These are phyloP conservation scores for Anhinga rufa DNA, from an alignment of 2,113 vertebrate genomes.

Conservation along the genomic window DNA sequence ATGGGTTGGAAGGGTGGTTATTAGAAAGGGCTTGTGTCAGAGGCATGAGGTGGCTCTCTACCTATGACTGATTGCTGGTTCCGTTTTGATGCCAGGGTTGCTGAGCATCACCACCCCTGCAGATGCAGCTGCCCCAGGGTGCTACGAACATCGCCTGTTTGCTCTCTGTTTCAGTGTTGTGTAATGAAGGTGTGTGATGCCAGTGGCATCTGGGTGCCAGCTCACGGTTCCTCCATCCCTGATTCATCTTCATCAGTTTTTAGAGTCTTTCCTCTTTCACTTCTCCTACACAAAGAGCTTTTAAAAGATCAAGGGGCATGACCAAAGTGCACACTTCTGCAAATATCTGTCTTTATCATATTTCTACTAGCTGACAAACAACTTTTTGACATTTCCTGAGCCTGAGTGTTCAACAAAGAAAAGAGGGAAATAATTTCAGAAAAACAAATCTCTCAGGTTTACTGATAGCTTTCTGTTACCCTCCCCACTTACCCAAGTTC, in stretches of 20 bases:
- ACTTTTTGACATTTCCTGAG: not conserved
- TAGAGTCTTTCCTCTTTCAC: not conserved
- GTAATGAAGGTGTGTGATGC: rapidly evolving
- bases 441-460: not conserved
- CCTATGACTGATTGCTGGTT: not conserved
- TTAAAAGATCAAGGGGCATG: not conserved
- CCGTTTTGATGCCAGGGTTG: not conserved
- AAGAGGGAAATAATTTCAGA: not conserved
- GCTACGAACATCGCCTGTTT: rapidly evolving
- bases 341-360: not conserved
- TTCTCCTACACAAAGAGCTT: not conserved
- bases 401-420: not conserved
- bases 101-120: not conserved
- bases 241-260: not conserved
- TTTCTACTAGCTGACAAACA: not conserved
- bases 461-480: not conserved
- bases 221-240: not conserved
- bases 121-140: not conserved
- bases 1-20: not conserved
- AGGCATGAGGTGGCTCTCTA: not conserved
- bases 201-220: not conserved
- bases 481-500: not conserved
- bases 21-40: not conserved
- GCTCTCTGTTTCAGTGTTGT: too few relatives aligned
- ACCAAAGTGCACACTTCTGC: not conserved